Evolutionary conservation across 2,888 invertebrate species (phyloP), one percentile per base, ranked within the genome.

Genomic region (Galeopsomyia nigrocyanea): DNA sequence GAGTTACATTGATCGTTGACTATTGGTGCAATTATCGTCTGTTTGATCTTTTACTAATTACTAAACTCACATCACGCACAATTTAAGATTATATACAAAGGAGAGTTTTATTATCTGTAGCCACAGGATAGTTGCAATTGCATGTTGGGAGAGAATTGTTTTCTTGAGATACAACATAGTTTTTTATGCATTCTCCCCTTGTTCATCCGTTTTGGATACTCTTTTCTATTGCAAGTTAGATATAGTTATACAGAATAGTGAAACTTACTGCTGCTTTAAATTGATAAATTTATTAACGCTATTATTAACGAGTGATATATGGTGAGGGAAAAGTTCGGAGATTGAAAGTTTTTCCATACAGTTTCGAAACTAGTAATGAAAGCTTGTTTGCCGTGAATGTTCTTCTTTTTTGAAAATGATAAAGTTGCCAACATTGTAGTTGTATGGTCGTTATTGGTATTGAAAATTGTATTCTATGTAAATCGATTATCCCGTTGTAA

Each of bases 391-490:
- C 16, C 57, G 63, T 61, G 57, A 58, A 31, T 60, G 14, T 71
- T 55, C 31, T 7, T 31, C 7, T 31, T 31, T 7, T 3, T 53
- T 55, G 71, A 53, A 60, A 26, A 46, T 14, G 17, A 60, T 60
- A 51, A 26, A 60, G 21, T 66, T 74, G 64, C 58, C 60, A 71
- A 71, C 60, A 63, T 63, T 62, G 53, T 67, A 47, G 70, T 67
- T 70, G 26, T 26, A 63, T 70, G 19, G 46, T 64, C 63, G 74
- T 70, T 74, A 70, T 70, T 58, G 66, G 69, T 66, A 55, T 63
- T 68, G 60, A 63, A 69, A 47, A 74, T 74, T 67, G 57, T 74
- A 74, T 74, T 74, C 74, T 74, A 74, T 74, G 53, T 31, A 69
- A 66, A 74, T 74, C 55, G 58, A 70, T 67, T 74, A 70, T 63